Conservation (phyloP, 2,113 vertebrate genomes). For the Oreochromis aureus region DNA sequence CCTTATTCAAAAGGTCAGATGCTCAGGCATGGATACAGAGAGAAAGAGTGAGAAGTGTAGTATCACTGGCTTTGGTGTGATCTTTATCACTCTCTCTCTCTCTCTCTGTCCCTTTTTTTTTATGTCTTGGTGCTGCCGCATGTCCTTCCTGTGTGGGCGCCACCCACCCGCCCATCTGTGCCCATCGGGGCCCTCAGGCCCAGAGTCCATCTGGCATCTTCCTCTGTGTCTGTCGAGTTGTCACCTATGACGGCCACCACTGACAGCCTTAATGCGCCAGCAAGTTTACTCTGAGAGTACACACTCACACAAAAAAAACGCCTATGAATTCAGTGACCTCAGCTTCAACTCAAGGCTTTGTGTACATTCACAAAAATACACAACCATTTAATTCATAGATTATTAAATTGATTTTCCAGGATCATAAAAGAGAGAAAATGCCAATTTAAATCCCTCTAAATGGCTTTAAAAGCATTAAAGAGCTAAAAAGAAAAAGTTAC, state of each 20-base stretch:
- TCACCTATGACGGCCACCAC: constrained; percentile 41
- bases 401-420: background rate
- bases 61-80: background rate
- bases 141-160: constrained; percentile 39
- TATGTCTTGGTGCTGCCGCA: constrained; percentile 3
- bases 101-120: background rate
- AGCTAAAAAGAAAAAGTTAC: accelerated
- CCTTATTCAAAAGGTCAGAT: constrained; percentile 4
- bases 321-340: background rate
- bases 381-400: background rate
- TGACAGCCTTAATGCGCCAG: background rate
- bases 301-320: background rate
- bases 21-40: background rate
- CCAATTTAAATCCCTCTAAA: accelerated
- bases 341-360: background rate
- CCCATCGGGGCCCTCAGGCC: constrained; percentile 40
- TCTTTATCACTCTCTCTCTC: background rate
- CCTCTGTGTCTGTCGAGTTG: constrained; percentile 67
- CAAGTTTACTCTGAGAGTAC: background rate
- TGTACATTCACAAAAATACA: background rate
- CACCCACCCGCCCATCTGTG: constrained; percentile 73
- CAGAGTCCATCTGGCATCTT: constrained; percentile 66
- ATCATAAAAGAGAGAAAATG: background rate
- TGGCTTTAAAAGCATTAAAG: background rate
- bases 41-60: constrained; percentile 10